Evolutionary conservation across 1,140 invertebrate genomes (phyloP).

Genomic region (Paraescarpia echinospica): DNA sequence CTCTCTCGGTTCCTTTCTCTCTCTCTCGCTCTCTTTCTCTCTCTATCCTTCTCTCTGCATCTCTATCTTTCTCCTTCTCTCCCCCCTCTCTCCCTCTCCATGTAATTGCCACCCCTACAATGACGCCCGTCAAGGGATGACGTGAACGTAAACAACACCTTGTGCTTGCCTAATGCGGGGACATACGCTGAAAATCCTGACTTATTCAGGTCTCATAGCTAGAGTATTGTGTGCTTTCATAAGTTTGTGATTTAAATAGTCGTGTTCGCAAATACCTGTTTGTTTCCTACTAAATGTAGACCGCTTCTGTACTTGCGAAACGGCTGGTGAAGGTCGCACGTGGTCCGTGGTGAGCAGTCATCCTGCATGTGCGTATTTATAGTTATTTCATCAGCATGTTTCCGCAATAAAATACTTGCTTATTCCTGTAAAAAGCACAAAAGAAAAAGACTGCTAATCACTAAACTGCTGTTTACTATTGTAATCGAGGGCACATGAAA

Average conservation of each 20-base stretch:
- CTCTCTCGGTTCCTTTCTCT: too few relatives aligned
- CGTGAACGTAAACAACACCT: too few relatives aligned
- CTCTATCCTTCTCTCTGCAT: too few relatives aligned
- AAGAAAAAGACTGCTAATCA: background rate
- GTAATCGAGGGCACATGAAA: background rate
- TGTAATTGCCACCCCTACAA: too few relatives aligned
- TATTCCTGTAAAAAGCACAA: background rate
- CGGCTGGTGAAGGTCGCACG: background rate
- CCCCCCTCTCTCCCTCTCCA: too few relatives aligned
- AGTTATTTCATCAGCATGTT: background rate
- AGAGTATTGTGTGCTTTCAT: background rate
- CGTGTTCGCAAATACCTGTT: background rate
- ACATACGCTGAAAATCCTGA: too few relatives aligned
- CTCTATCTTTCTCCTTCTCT: too few relatives aligned
- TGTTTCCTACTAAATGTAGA: background rate
- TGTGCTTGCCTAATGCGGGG: too few relatives aligned
- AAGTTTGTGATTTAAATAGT: background rate
- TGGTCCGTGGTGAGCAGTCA: too few relatives aligned
- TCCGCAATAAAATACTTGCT: background rate
- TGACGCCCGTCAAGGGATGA: too few relatives aligned
- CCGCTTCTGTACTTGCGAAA: background rate
- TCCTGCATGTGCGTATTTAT: background rate
- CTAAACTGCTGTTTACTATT: background rate
- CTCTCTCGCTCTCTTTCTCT: too few relatives aligned
- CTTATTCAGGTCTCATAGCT: too few relatives aligned